Base-by-base conservation (phyloP, 2,888 invertebrate species). In the Lasioglossum villosulum region DNA sequence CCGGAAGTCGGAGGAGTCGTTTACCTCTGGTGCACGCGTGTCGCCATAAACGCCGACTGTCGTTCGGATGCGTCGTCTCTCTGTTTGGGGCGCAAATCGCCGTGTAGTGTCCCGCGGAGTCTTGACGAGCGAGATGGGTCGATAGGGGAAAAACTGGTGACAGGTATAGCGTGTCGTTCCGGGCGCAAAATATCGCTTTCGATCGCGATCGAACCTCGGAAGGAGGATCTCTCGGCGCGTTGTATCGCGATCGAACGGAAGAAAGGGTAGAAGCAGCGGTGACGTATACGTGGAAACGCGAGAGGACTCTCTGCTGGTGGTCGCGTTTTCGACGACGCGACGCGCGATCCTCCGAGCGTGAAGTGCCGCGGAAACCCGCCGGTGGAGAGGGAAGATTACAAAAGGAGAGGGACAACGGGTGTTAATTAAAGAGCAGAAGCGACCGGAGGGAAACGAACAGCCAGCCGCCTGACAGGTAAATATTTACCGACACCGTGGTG, bases 391-490 rank as follows among this genome's bases (percentile, higher is more conserved):
- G 76, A 78, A 80, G 82, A 84, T 80, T 70, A 80, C 76, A 23
- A 59, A 86, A 75, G 75, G 42, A 78, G 80, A 82, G 68, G 76
- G 82, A 80, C 83, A 86, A 84, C 82, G 90, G 81, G 89, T 90
- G 91, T 92, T 92, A 91, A 93, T 92, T 93, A 89, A 90, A 92
- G 92, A 73, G 81, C 75, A 68, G 83, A 72, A 80, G 80, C 66
- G 80, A 27, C 63, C 87, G n/a, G 76, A 71, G 77, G 63, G 77
- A 75, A 82, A 77, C 63, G 81, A 79, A 52, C 80, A 84, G 72
- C 78, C 71, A 84, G 75, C 63, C n/a, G 56, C 81, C 80, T 90
- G 92, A 93, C 92, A 94, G 94, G 94, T 94, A 94, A 94, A 94
- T 94, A 94, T 94, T 94, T 93, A 88, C 89, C 85, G 78, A 78